Evolutionary conservation across 2,888 invertebrate genomes (phyloP), one percentile per base, ranked within the genome.

Genomic region (Apamea crenata): DNA sequence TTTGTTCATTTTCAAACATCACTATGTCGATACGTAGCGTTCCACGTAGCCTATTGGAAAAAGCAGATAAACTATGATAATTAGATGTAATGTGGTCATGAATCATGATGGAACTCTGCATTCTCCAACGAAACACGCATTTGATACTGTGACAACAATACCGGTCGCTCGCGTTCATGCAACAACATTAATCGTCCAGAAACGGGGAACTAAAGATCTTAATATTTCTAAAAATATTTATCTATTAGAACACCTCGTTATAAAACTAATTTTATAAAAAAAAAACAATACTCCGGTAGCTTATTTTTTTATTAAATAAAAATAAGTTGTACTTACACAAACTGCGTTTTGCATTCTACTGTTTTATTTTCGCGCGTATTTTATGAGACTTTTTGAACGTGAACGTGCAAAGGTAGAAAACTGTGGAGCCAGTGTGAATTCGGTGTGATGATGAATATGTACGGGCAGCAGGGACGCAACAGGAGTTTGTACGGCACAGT

Each of bases 21-120:
- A 93, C 91, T 92, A 94, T 95, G 94, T 92, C 94, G 94, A 95
- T 94, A 94, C 95, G 95, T 95, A 92, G 92, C 95, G 96, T 95
- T 95, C 93, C 94, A 95, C 92, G 95, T 95, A 95, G 87, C 93
- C 93, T 94, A 96, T 96, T 95, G 95, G 95, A 94, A 96, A 96
- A 96, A 95, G 94, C 95, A 95, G 96, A 96, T 96, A 95, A 95
- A 96, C 91, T 95, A 95, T 96, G 95, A 95, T 96, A 96, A 96
- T 96, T 95, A 94, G 89, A 95, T 94, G 94, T 93, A 94, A 94
- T 91, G 94, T 94, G 94, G 91, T 91, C 95, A 94, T 92, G 91
- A 92, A 92, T 91, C 95, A 94, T 92, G 91, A 92, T 92, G 90
- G 93, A 91, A 92, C 92, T 90, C 92, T 91, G 89, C 93, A 92